Conservation (phyloP, 2,113 vertebrate species). For the Rhynchopsitta pachyrhyncha region DNA sequence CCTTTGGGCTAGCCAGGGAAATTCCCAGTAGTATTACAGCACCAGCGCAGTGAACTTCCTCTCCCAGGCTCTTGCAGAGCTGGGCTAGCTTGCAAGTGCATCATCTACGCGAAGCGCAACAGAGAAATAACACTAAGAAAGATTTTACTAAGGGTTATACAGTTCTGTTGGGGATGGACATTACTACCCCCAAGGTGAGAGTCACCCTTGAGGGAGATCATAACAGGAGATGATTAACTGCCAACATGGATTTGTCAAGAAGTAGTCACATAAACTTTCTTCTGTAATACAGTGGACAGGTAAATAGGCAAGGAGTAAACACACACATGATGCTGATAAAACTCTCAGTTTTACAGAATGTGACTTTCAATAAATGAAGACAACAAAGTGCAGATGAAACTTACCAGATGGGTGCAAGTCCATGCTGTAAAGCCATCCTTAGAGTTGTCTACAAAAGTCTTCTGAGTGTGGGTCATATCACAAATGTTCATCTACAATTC, state of each 20-base stretch:
- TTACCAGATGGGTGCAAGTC: accelerated
- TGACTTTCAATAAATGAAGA: background rate
- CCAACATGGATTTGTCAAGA: background rate
- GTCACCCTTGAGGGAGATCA: background rate
- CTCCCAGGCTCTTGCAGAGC: background rate
- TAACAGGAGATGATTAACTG: conserved; percentile 23
- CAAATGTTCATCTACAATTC: background rate
- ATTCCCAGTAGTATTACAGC: background rate
- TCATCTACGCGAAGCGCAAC: background rate
- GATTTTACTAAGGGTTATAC: background rate
- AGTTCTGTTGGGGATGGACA: background rate
- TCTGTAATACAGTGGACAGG: background rate
- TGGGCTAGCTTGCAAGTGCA: background rate
- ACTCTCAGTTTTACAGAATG: background rate
- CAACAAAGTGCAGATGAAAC: background rate
- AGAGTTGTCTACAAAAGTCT: background rate
- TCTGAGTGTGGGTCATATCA: background rate
- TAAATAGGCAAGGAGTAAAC: background rate
- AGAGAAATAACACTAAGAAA: background rate
- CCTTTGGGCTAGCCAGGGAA: background rate
- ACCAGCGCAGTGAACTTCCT: accelerated
- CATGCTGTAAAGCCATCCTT: background rate
- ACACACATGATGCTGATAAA: background rate
- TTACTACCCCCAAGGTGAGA: background rate
- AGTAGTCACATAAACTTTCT: background rate